Base-by-base conservation (phyloP, 2,113 vertebrate genomes). In the Mungos mungo region DNA sequence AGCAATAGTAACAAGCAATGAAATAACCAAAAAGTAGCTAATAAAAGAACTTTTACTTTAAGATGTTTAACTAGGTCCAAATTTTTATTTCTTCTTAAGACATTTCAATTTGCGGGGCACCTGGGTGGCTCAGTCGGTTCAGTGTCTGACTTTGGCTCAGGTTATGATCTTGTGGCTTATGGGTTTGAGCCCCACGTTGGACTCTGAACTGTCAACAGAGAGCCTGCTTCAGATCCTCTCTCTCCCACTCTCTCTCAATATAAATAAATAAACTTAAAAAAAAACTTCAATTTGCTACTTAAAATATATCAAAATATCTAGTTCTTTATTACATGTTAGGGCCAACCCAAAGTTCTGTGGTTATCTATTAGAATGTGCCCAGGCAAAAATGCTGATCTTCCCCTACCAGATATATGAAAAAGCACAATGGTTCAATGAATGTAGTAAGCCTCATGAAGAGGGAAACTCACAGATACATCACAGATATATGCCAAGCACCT, bases 41-140 rank as follows among this genome's bases (percentile, higher is more conserved):
- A 83, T 35, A 57, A 77, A 33, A 79, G 31, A 11, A 97, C 50
- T 97, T 91, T 92, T 72, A 91, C 45, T 72, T 97, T 69, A 88
- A 88, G 8, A 94, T 72, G 31, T 23, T 89, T 80, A 96, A 90
- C 7, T 87, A 74, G 91, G 11, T 80, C 8, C 72, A 83, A 83
- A 89, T 35, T 88, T 83, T 94, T 86, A 86, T 81, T 92, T 69
- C 33, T 87, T 84, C 66, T 95, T 85, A 35, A 90, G 90, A 83
- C 3, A 94, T 87, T 88, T 66, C 35, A 90, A 92, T 92, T 93
- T 60, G 57, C 2, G 21, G 57, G 57, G 21, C 21, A 7, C 57
- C 57, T 60, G 21, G 21, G 57, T 60, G 57, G 57, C 21, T 60
- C 57, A 60, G 57, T 60, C 2, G 6, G 21, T 60, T 60, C 57